These are phyloP conservation scores for Lagothrix lagotricha DNA, from an alignment of 2,797 vertebrate species.

Conservation along the genomic window DNA sequence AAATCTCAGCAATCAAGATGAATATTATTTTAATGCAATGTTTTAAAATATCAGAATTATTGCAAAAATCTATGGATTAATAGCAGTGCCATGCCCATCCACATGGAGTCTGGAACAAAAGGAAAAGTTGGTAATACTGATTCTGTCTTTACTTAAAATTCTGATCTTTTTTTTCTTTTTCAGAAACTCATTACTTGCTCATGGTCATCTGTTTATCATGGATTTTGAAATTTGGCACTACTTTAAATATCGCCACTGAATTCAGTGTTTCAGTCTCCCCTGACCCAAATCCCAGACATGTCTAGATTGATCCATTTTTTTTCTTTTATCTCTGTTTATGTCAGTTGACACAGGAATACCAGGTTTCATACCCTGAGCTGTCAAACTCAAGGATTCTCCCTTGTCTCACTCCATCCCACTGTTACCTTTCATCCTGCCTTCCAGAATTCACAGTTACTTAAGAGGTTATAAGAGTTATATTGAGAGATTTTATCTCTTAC, in stretches of 20 bases:
- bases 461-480: background rate
- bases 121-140: background rate
- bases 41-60: background rate
- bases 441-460: background rate
- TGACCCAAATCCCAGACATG: background rate
- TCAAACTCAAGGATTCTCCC: background rate
- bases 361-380: background rate
- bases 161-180: background rate
- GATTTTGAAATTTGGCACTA: background rate
- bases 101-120: background rate
- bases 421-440: background rate
- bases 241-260: background rate
- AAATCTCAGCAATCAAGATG: background rate
- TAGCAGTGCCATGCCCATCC: background rate
- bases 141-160: background rate
- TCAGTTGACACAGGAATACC: background rate
- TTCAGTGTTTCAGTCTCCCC: background rate
- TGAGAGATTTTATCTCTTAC: background rate
- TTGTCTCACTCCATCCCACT: background rate
- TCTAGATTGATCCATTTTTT: background rate
- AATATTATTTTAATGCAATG: background rate
- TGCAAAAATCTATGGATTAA: background rate
- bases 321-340: background rate
- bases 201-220: background rate
- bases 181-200: background rate